These are phyloP conservation scores for Panthera leo DNA, from an alignment of 2,113 vertebrate species.

Conservation along the genomic window DNA sequence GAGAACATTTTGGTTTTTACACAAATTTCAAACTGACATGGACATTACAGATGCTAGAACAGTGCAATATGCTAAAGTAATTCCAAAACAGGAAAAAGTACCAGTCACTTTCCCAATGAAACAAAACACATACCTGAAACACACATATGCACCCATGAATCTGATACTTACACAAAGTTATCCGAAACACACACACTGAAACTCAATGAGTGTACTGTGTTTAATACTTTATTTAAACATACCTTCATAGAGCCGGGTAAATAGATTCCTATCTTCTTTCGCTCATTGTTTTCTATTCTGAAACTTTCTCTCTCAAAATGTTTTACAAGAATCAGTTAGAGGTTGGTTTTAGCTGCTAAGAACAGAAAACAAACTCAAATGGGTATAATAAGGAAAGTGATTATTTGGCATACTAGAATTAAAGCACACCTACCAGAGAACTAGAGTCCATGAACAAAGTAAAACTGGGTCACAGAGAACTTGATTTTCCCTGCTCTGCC, in stretches of 20 bases:
- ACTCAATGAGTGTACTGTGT: neutral
- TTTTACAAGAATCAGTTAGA: neutral
- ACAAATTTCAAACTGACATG: conserved; percentile 10
- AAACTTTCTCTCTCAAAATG: neutral
- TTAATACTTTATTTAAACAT: neutral
- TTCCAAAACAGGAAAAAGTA: neutral
- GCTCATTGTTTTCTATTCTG: neutral
- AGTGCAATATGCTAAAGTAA: neutral
- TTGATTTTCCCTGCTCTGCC: neutral
- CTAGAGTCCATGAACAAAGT: neutral
- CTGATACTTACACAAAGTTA: neutral
- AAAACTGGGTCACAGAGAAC: neutral
- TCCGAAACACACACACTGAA: neutral
- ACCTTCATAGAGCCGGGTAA: neutral
- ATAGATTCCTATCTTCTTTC: neutral
- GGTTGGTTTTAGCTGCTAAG: neutral
- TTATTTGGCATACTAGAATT: neutral
- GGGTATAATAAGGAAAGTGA: neutral
- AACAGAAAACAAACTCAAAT: neutral
- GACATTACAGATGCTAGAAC: neutral
- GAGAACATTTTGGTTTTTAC: neutral
- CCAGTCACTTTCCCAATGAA: neutral
- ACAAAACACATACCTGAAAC: neutral
- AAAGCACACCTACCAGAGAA: neutral
- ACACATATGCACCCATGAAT: neutral